Evolutionary conservation across 2,888 invertebrate species (phyloP), one percentile per base, ranked within the genome.

Genomic region (Brenthis ino): DNA sequence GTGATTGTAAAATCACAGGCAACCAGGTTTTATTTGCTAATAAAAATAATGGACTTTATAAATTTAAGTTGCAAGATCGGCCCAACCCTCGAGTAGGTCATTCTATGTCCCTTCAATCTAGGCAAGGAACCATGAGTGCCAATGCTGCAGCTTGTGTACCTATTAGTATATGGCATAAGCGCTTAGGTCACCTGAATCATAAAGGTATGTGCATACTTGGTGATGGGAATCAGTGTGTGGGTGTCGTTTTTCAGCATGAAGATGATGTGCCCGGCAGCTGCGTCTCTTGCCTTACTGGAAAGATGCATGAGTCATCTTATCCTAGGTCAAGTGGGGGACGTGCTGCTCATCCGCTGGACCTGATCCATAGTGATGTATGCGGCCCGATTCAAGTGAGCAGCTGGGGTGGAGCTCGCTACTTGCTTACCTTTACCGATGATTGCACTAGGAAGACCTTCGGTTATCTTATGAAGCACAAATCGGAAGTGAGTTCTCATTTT

Each of bases 391-490:
- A 56, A 56, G 56, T 56, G 20, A 56, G 56, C 54, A 54, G 54
- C 54, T 54, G 54, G 54, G 57, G 57, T 24, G 57, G 57, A 57
- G 57, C 57, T 3, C 57, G 57, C 37, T 57, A 24, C 57, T 57
- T 37, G 43, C 24, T 57, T 24, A 57, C 57, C 3, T 57, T 57
- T n/a, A 57, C 57, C 37, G 57, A 57, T n/a, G 37, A 57, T 33
- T 57, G 57, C 33, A 53, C 61, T 28, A 61, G 61, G 51, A 61
- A 61, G 33, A 53, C 61, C 37, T 53, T 53, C 37, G 53, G 61
- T n/a, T 53, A 61, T 33, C 28, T 61, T 24, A 61, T 51, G 61
- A 61, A 61, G 51, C 6, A 28, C 6, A 61, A 61, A 50, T 50
- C 48, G 8, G 60, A 50, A 28, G 60, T 61, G 24, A 60, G 48